These are phyloP conservation scores for Dryobota labecula DNA, from an alignment of 2,888 invertebrate genomes.

Conservation along the genomic window DNA sequence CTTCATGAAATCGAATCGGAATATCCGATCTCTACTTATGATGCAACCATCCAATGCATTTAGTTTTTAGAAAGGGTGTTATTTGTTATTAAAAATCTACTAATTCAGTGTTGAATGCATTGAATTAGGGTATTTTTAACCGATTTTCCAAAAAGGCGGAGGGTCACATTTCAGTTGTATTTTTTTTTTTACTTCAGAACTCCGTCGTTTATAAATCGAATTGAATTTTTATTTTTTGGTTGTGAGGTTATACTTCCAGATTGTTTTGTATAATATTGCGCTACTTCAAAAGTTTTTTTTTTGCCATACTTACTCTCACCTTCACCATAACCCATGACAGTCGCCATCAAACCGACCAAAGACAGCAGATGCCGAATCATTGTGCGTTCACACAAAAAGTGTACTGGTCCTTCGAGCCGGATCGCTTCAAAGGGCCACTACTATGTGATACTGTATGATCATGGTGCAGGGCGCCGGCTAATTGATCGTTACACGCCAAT, in stretches of 20 bases:
- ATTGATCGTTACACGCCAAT: conserved; percentile 69
- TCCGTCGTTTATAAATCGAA: no score
- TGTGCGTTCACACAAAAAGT: conserved; percentile 1
- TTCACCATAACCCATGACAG: conserved; percentile 42
- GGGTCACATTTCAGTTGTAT: no score
- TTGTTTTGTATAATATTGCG: neutral
- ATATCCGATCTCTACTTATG: no score
- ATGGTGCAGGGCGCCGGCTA: conserved; percentile 37
- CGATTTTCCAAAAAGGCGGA: no score
- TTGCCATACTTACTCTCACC: conserved; percentile 12
- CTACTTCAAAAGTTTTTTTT: neutral
- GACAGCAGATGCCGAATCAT: conserved; percentile 44
- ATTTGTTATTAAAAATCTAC: neutral
- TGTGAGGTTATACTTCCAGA: no score
- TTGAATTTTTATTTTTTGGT: neutral
- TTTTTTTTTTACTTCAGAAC: no score
- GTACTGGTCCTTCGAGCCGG: conserved; percentile 23
- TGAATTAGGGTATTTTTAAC: neutral
- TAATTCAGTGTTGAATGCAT: neutral
- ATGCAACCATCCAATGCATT: no score
- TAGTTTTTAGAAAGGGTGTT: neutral
- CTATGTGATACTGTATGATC: conserved; percentile 14
- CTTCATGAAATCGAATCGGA: no score
- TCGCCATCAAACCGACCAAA: conserved; percentile 29
- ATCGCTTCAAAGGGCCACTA: conserved; percentile 30